Base-by-base conservation (phyloP, 2,113 vertebrate genomes). In the Nannobrachium achirus region DNA sequence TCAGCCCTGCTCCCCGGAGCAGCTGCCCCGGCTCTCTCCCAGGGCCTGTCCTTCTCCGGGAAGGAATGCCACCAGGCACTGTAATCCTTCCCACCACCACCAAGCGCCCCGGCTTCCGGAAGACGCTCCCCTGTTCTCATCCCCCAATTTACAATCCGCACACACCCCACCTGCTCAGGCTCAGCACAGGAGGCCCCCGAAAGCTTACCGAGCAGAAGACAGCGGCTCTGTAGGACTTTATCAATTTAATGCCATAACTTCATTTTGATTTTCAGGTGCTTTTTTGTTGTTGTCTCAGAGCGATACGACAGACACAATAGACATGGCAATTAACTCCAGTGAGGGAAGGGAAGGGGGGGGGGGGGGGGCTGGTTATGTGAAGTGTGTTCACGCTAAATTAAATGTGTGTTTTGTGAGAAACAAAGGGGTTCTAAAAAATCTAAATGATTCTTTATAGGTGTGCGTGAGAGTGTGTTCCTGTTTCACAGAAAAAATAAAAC, bases 31-130 rank as follows among this genome's bases (percentile, higher is more conserved):
- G 56, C 78, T 72, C 77, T 82, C 89, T 89, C 88, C 63, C 65
- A 78, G 87, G 84, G 69, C 78, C 77, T 63, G 78, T 87, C 87
- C 84, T 88, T 84, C 87, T 87, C 85, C 60, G 63, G 76, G 66
- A 89, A 73, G 76, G 66, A 89, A 73, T 74, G 81, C 89, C 89
- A 89, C 75, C 75, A 86, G 87, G 88, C 88, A 83, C 80, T 80
- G 68, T 89, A 89, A 91, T 88, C 83, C 88, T 78, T 82, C 86
- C 71, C 80, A 75, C 44, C 46, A n/a, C n/a, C n/a, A n/a, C n/a
- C n/a, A n/a, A n/a, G n/a, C n/a, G 62, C 76, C 64, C 59, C 78
- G 75, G 76, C 84, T 80, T 85, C 83, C 86, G 78, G 83, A n/a
- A 87, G 69, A 68, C 19, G 59, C 70, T 49, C 77, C 75, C 78